Evolutionary conservation across 1,140 invertebrate genomes (phyloP).

Genomic region (Anagrus nilaparvatae): DNA sequence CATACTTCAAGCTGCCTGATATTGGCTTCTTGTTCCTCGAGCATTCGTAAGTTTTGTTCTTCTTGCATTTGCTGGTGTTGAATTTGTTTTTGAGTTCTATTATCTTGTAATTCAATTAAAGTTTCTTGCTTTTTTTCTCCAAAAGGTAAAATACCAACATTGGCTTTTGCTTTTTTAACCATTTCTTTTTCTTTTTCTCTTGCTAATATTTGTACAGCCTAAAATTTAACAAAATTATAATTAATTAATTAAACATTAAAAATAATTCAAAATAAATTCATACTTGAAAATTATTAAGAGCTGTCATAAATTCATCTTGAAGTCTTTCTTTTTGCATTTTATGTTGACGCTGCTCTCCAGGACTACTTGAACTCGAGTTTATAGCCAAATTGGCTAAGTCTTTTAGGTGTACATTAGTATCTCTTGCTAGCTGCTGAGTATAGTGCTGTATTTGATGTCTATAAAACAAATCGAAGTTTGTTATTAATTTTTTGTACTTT

Average conservation of each 20-base stretch:
- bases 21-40: slow-evolving; percentile 84
- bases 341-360: slow-evolving; percentile 60
- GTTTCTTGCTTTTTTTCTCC: slow-evolving; percentile 47
- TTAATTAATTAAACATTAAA: background rate
- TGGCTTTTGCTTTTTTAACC: slow-evolving; percentile 54
- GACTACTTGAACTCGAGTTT: slow-evolving; percentile 34
- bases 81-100: slow-evolving; percentile 44
- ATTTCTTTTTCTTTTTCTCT: slow-evolving; percentile 79
- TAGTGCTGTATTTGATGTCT: slow-evolving; percentile 93
- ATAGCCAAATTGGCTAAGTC: slow-evolving; percentile 51
- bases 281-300: slow-evolving; percentile 82
- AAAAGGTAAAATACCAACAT: slow-evolving; percentile 42
- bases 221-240: slow-evolving; percentile 3
- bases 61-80: slow-evolving; percentile 73
- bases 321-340: slow-evolving; percentile 87
- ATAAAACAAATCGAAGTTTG: background rate
- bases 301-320: slow-evolving; percentile 86
- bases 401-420: slow-evolving; percentile 81
- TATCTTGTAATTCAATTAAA: slow-evolving; percentile 57
- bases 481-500: background rate
- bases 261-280: slow-evolving; percentile 9
- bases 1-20: slow-evolving; percentile 81
- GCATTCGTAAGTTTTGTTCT: slow-evolving; percentile 71
- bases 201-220: slow-evolving; percentile 64
- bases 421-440: slow-evolving; percentile 89